Percentiles rank a stretch among this genome's conserved stretches.
Conservation (phyloP, 2,113 vertebrate species). For the Cygnus buccinator region DNA sequence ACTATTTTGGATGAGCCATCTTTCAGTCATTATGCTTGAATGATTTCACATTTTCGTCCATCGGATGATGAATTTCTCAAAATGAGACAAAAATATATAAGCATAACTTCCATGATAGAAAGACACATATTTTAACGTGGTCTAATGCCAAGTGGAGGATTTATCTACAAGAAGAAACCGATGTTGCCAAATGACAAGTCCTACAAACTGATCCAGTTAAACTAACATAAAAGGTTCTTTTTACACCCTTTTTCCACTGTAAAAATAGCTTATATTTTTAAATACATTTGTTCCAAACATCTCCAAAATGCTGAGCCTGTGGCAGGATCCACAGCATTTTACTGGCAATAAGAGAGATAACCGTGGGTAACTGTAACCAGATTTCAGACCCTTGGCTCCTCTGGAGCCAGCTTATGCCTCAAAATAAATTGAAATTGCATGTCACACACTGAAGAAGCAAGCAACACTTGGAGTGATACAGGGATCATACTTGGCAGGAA, state of each 20-base stretch:
- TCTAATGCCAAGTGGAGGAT: neutral
- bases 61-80: neutral
- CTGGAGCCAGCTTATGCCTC: neutral
- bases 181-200: neutral
- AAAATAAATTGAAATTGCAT: neutral
- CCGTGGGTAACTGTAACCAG: neutral
- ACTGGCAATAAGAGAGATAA: neutral
- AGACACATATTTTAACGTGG: neutral
- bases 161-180: neutral
- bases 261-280: neutral
- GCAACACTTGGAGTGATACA: neutral
- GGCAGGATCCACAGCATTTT: neutral
- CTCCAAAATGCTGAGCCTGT: neutral
- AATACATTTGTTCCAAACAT: neutral
- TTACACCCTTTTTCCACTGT: neutral
- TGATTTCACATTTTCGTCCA: neutral
- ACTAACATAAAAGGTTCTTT: neutral
- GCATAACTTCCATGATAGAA: neutral
- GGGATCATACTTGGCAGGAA: neutral
- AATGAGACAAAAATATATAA: neutral
- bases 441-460: neutral
- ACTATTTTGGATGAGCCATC: neutral
- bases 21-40: neutral
- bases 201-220: neutral
- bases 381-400: slow-evolving; percentile 3